Evolutionary conservation across 2,888 invertebrate species (phyloP), one percentile per base, ranked within the genome.

Genomic region (Drosophila flavopinicola): DNA sequence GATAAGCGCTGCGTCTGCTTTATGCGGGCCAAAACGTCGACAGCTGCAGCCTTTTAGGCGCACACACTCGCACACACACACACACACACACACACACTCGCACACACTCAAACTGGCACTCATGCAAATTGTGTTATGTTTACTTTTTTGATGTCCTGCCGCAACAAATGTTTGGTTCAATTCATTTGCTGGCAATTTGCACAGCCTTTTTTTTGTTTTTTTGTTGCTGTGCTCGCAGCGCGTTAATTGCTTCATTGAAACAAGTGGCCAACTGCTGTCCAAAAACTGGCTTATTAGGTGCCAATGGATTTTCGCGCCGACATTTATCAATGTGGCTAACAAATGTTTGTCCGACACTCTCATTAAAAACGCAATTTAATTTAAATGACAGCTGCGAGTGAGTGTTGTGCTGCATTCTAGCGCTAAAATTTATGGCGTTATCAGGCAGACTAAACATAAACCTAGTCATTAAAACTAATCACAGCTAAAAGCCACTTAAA

Each of bases 181-280:
- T 79, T 79, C 70, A 74, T 87, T 78, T 58, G 68, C 45, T 53
- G 60, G 35, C 45, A 70, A 74, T 78, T 78, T 84, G 66, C 52
- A 54, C 64, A 77, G 79, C 66, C 60, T 61, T 63, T 70, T 61
- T 61, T 52, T 33, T 65, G 33, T 11, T 67, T 11, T 59, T 37
- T 30, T 65, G 56, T 30, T 54, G 32, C 32, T 57, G 65, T 9
- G 37, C n/a, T n/a, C 15, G 23, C 13, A 48, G 45, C 39, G 51
- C 58, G 85, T 58, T 88, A 87, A 87, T 88, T 88, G 86, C 87
- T 87, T 85, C 75, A 88, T 88, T 88, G 78, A 72, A 69, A 79
- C 73, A 73, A 68, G 77, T 70, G 74, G 60, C 63, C 61, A 75
- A 67, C 71, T 75, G 71, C 52, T 58, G 63, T 69, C 70, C 70